Evolutionary conservation across 2,797 vertebrate species (phyloP), one percentile per base, ranked within the genome.

Genomic region (Sebastes aleutianus): DNA sequence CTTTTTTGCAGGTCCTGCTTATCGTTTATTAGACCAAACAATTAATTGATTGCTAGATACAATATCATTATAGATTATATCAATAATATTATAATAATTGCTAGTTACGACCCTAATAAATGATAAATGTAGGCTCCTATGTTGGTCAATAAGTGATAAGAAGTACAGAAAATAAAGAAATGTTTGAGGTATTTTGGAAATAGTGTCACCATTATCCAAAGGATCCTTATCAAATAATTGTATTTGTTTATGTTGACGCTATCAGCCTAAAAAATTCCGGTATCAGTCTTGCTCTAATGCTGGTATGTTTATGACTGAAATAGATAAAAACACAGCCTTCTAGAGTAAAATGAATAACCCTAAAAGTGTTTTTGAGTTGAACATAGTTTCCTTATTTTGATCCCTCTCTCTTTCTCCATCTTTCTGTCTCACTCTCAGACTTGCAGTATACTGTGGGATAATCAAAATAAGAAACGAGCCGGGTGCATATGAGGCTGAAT

Each of bases 391-490:
- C 24, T 43, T 26, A n/a, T 80, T 80, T 80, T 62, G n/a, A 67
- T 79, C 7, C 20, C 29, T 66, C 8, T 34, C 14, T 69, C 12
- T 32, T 5, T 63, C 16, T 63, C 47, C 4, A 2, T 29, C 57
- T 29, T 10, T 62, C 24, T 61, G 4, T 50, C 61, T 66, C 32
- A 5, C 29, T 66, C 72, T 36, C 20, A 65, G 31, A 62, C 62
- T 43, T 79, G 61, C 29, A 67, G 57, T 10, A 20, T 43, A 43
- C 39, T 43, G 39, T 43, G 1, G 22, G 24, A 80, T 72, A 53
- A 74, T 57, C 63, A 76, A 74, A 39, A 79, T 66, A 20, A 72
- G 66, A 82, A 87, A 87, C 8, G 43, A 56, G 43, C 72, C 70
- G 67, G 66, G 29, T 14, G 24, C 61, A 56, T 61, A 5, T 50